A percentile compares a stretch with the other conserved stretches of the same genome.
Conservation (phyloP, 2,113 vertebrate genomes). For the Dinomys branickii region DNA sequence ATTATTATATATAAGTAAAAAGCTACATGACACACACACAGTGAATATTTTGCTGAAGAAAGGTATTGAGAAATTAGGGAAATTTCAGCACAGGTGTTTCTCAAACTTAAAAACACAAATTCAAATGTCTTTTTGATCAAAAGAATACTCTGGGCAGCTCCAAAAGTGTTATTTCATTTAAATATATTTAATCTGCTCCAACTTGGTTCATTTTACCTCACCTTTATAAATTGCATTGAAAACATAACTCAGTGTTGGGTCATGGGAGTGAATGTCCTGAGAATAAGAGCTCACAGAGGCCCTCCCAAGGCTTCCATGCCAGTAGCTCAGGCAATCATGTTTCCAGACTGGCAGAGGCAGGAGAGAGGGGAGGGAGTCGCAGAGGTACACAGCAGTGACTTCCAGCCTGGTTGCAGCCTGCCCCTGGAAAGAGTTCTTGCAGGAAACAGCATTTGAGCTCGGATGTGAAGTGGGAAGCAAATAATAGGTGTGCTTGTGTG, state of each 20-base stretch:
- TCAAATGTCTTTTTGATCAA: background rate
- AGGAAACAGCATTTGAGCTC: background rate
- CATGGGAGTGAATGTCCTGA: background rate
- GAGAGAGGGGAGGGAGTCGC: too few species aligned
- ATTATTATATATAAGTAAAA: background rate
- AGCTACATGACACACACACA: background rate
- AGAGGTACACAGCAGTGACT: background rate
- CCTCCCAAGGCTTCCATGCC: background rate
- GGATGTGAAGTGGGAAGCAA: background rate
- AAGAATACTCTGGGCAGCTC: background rate
- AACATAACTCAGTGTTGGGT: background rate
- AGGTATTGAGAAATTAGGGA: background rate
- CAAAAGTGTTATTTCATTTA: background rate
- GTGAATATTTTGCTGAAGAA: constrained; percentile 1
- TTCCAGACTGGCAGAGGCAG: too few species aligned
- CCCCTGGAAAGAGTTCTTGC: background rate
- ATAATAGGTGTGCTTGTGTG: background rate
- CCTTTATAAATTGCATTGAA: background rate
- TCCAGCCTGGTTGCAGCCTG: background rate
- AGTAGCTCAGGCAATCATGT: rapidly evolving
- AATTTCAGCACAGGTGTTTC: background rate
- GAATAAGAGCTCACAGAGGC: background rate
- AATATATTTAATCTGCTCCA: background rate
- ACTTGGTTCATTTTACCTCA: background rate
- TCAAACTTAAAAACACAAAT: background rate